Percentiles rank a stretch among this genome's conserved stretches.
Evolutionary conservation across 2,888 invertebrate genomes (phyloP).

Genomic region (Alsophila aescularia): DNA sequence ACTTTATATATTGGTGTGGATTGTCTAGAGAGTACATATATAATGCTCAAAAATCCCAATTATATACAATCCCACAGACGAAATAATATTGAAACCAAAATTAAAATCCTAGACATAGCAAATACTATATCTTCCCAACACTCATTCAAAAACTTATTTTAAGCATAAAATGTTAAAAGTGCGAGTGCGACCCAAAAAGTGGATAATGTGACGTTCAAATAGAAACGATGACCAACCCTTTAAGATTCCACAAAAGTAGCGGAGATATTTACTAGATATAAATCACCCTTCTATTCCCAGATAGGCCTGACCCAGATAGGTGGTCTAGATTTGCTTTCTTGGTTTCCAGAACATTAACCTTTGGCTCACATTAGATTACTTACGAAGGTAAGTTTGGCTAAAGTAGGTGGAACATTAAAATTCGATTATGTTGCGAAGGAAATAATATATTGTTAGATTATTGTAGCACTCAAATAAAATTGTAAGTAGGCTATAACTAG

Average conservation of each 20-base stretch:
- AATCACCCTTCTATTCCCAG: neutral
- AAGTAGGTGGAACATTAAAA: constrained; percentile 12
- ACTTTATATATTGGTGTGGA: too few species aligned
- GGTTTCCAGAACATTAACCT: constrained; percentile 23
- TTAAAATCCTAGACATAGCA: too few species aligned
- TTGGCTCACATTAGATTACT: neutral
- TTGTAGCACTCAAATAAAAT: too few species aligned
- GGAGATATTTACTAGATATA: neutral
- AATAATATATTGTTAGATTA: neutral
- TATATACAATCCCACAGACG: too few species aligned
- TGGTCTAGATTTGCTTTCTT: constrained; percentile 18
- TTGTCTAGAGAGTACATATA: too few species aligned
- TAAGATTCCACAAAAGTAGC: neutral
- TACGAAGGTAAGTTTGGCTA: neutral
- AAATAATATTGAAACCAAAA: too few species aligned
- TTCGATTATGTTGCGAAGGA: constrained; percentile 3
- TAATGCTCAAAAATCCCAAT: too few species aligned
- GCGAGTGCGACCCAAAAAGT: neutral
- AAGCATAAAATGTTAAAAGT: neutral
- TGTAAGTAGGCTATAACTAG: too few species aligned
- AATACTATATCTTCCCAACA: too few species aligned
- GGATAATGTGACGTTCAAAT: neutral
- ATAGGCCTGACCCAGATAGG: constrained; percentile 7
- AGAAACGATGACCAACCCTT: neutral
- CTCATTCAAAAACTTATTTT: too few species aligned